Evolutionary conservation across 2,888 invertebrate species (phyloP).

Genomic region (Heliconius cydno): DNA sequence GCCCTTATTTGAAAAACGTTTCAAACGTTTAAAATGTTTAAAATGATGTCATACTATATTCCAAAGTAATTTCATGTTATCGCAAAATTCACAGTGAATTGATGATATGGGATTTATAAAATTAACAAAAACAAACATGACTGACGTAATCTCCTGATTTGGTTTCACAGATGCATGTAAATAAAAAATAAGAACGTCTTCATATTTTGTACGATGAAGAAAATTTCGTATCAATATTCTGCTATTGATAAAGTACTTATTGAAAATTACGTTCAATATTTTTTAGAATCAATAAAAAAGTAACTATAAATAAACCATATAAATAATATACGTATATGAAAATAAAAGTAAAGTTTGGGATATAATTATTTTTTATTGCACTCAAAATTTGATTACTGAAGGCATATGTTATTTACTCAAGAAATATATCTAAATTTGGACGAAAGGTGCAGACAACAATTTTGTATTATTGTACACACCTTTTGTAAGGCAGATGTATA

Average conservation of each 20-base stretch:
- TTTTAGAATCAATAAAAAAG: no score
- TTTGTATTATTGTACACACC: background rate
- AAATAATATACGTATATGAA: no score
- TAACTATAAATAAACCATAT: no score
- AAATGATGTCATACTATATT: conserved; percentile 11
- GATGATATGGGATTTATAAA: conserved; percentile 2
- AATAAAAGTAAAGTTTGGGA: no score
- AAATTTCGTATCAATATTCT: background rate
- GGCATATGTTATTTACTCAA: background rate
- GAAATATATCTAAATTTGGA: background rate
- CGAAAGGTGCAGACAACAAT: conserved; percentile 10
- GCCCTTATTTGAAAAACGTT: background rate
- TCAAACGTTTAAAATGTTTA: no score
- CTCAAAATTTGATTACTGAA: background rate
- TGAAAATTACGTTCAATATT: background rate
- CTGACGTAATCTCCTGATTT: background rate
- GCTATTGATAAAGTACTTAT: background rate
- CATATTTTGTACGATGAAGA: background rate
- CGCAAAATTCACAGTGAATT: conserved; percentile 9
- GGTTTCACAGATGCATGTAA: background rate
- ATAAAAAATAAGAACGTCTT: background rate
- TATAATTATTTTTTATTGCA: background rate
- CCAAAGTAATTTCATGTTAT: background rate
- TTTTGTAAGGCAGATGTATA: conserved; percentile 8
- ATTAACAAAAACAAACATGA: conserved; percentile 4